Evolutionary conservation across 2,888 invertebrate genomes (phyloP).

Genomic region (Rambutsinella grinnellia): DNA sequence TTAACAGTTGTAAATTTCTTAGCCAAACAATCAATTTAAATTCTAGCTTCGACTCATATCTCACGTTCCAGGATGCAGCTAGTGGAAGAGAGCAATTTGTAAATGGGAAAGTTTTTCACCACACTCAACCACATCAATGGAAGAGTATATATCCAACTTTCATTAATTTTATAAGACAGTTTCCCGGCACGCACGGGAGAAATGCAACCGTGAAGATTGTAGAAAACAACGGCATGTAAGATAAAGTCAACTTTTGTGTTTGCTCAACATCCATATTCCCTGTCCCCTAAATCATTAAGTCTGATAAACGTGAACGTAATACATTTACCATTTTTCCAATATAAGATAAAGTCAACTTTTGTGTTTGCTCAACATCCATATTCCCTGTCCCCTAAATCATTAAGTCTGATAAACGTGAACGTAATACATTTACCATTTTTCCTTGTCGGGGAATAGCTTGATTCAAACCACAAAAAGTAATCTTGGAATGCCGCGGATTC

Average conservation of each 20-base stretch:
- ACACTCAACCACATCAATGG: not conserved
- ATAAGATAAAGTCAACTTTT: not conserved
- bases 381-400: too few species aligned
- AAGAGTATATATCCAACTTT: not conserved
- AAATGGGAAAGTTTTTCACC: not conserved
- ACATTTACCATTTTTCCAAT: not conserved
- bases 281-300: too few species aligned
- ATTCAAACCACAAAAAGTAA: too few species aligned
- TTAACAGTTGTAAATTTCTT: constrained; percentile 35
- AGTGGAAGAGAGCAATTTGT: not conserved
- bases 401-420: not conserved
- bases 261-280: too few species aligned
- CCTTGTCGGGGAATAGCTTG: too few species aligned
- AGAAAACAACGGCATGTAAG: too few species aligned
- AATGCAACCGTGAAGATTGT: not conserved
- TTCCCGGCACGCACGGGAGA: not conserved
- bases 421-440: not conserved
- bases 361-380: not conserved
- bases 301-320: not conserved
- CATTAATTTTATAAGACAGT: constrained; percentile 16
- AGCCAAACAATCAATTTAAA: constrained; percentile 49
- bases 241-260: not conserved
- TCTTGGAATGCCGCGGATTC: too few species aligned
- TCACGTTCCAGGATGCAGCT: not conserved
- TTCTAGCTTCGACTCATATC: constrained; percentile 13